Conservation (phyloP, 1,140 invertebrate species). For the Drosophila elegans region DNA sequence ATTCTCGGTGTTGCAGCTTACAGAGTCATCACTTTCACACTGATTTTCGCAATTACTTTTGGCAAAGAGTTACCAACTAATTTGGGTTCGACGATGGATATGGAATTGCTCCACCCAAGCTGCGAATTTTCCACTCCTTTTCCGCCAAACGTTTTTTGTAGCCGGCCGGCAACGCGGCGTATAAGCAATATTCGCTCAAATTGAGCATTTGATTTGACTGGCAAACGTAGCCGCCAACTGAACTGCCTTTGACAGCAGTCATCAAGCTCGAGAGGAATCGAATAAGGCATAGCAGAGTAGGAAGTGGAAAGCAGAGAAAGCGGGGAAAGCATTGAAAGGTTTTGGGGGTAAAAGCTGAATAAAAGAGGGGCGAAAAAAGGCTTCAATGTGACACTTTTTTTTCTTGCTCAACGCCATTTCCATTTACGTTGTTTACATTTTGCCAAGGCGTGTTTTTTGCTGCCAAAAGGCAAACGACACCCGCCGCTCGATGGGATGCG, state of each 20-base stretch:
- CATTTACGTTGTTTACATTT: conserved; percentile 81
- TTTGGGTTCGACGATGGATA: conserved; percentile 22
- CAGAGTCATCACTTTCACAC: conserved; percentile 10
- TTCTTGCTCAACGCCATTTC: conserved; percentile 63
- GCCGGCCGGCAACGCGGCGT: conserved; percentile 38
- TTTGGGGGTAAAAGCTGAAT: conserved; percentile 6
- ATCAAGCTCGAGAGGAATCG: conserved; percentile 35
- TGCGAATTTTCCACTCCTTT: conserved; percentile 25
- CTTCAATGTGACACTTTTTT: conserved; percentile 64
- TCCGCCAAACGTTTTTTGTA: neutral
- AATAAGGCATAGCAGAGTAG: conserved; percentile 30
- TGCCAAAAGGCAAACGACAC: conserved; percentile 80
- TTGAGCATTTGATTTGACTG: conserved; percentile 81
- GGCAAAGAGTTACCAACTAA: conserved; percentile 23
- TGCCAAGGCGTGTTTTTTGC: conserved; percentile 45
- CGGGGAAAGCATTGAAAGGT: neutral
- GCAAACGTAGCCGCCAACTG: conserved; percentile 53
- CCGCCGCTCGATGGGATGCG: conserved; percentile 69
- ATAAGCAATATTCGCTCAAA: conserved; percentile 76
- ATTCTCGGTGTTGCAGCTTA: conserved; percentile 9
- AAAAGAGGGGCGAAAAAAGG: conserved; percentile 57
- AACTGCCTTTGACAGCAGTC: conserved; percentile 65
- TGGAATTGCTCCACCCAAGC: neutral
- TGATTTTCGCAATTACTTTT: conserved; percentile 53
- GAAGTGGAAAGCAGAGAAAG: neutral